phyloP scores from a whole-genome alignment of 2,888 invertebrate species.

The Acholoe squamosa region DNA sequence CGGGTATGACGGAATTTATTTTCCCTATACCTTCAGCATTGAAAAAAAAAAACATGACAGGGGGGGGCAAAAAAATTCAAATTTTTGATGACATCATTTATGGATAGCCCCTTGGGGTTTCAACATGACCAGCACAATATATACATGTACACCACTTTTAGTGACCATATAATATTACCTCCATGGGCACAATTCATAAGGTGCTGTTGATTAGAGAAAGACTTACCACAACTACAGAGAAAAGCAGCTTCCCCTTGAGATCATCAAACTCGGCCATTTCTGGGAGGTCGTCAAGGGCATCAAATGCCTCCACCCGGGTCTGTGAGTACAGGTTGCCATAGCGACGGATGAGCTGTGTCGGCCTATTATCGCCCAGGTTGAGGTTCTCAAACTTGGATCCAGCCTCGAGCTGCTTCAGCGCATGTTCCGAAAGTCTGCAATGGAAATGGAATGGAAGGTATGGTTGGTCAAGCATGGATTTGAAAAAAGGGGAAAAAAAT shows the following conservation, averaged over 20 bases:
- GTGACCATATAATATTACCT: too few species aligned
- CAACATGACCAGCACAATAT: too few species aligned
- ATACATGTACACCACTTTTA: too few species aligned
- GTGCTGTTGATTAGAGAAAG: too few species aligned
- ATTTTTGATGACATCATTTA: too few species aligned
- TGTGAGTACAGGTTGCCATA: slow-evolving; percentile 94
- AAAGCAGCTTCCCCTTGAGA: slow-evolving; percentile 96
- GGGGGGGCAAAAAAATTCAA: too few species aligned
- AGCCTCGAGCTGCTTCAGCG: slow-evolving; percentile 75
- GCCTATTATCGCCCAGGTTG: slow-evolving; percentile 80
- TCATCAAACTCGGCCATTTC: slow-evolving; percentile 93
- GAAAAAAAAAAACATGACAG: too few species aligned
- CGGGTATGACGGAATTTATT: too few species aligned
- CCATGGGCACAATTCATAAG: too few species aligned
- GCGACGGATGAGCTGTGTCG: slow-evolving; percentile 87
- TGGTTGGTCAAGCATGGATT: neutral
- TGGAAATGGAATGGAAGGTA: neutral
- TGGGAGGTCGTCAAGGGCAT: slow-evolving; percentile 91
- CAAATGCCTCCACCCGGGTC: slow-evolving; percentile 92
- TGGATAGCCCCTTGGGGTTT: too few species aligned
- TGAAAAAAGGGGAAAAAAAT: too few species aligned
- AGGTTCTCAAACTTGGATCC: slow-evolving; percentile 82
- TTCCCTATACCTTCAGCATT: too few species aligned
- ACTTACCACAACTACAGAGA: slow-evolving; percentile 97
- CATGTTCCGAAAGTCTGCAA: slow-evolving; percentile 80